These are phyloP conservation scores for Talpa occidentalis DNA, from an alignment of 2,113 vertebrate genomes.

Conservation along the genomic window DNA sequence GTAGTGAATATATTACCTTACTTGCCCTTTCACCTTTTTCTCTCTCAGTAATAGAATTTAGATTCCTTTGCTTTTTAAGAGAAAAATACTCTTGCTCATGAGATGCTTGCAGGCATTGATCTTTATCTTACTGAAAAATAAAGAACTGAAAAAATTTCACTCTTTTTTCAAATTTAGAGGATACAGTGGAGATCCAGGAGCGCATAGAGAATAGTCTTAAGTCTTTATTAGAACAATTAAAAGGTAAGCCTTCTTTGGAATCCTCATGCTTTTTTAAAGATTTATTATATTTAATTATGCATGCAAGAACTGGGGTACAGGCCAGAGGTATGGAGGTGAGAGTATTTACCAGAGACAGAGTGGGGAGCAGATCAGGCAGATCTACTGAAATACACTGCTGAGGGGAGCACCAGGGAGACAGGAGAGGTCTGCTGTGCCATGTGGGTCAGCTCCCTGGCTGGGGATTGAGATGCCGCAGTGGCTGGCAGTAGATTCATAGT, in stretches of 20 bases:
- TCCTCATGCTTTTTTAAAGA: not conserved
- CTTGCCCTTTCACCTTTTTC: not conserved
- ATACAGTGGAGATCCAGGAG: constrained; percentile 93
- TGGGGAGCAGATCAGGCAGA: too few relatives aligned
- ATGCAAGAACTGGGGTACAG: too few relatives aligned
- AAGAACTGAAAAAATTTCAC: not conserved
- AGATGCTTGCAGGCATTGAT: not conserved
- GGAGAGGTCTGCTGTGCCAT: too few relatives aligned
- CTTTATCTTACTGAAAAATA: not conserved
- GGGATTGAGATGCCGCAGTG: too few relatives aligned
- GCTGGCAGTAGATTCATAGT: too few relatives aligned
- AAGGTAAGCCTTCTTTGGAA: constrained; percentile 88
- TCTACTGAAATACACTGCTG: too few relatives aligned
- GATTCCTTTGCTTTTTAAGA: not conserved
- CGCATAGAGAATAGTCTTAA: constrained; percentile 95
- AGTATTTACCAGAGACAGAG: too few relatives aligned
- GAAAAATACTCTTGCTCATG: not conserved
- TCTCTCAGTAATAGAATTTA: constrained; percentile 32
- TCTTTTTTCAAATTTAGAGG: constrained; percentile 88
- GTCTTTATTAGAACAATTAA: constrained; percentile 93
- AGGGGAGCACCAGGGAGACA: too few relatives aligned
- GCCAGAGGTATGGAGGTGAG: too few relatives aligned
- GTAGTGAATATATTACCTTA: not conserved
- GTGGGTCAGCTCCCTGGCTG: too few relatives aligned
- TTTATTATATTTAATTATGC: too few relatives aligned